Conservation (phyloP, 2,113 vertebrate species). For the Echinops telfairi region DNA sequence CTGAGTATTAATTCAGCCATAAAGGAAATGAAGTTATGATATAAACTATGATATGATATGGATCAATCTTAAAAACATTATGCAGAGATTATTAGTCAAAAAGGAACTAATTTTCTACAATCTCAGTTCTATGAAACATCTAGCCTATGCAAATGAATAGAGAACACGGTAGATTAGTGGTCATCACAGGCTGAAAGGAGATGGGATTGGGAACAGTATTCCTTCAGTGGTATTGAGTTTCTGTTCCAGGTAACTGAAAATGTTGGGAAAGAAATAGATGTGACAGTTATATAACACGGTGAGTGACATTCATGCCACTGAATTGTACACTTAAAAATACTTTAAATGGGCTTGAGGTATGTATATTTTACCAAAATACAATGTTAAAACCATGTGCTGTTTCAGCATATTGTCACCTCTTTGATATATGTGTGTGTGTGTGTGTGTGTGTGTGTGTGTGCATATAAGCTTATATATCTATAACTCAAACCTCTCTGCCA, state of each 20-base stretch:
- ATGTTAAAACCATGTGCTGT: neutral
- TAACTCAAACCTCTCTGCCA: too few species aligned
- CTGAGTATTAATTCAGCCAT: neutral
- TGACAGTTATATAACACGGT: neutral
- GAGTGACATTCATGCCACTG: neutral
- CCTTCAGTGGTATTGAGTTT: neutral
- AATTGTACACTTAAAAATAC: neutral
- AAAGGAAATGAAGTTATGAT: neutral
- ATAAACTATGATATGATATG: neutral
- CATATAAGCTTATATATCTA: too few species aligned
- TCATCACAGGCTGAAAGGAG: neutral
- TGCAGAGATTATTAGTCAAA: neutral
- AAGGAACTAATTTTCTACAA: neutral
- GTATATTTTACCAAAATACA: neutral
- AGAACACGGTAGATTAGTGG: neutral
- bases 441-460: too few species aligned
- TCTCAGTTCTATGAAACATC: neutral
- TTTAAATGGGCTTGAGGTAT: neutral
- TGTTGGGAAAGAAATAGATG: neutral
- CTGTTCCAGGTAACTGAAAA: neutral
- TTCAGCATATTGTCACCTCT: constrained; percentile 18
- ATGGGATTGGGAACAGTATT: neutral
- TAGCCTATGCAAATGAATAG: neutral
- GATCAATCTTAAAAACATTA: neutral
- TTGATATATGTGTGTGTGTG: neutral